Evolutionary conservation across 2,113 vertebrate genomes (phyloP).

Genomic region (Odocoileus hemionus): DNA sequence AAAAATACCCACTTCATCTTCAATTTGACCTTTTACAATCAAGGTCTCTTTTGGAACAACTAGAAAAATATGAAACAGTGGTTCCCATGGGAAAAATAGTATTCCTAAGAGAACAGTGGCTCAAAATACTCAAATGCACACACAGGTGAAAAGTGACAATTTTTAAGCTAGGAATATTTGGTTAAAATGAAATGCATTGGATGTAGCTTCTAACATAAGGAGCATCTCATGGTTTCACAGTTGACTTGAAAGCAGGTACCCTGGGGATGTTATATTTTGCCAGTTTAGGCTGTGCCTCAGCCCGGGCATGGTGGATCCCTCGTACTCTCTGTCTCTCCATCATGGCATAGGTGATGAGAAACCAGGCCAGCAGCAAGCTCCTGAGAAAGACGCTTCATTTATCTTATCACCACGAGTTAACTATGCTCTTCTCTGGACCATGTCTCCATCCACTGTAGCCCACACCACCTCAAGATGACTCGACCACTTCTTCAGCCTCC

Average conservation of each 20-base stretch:
- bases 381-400: not conserved
- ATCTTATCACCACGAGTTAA: not conserved
- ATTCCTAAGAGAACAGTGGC: conserved; percentile 2
- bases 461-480: not conserved
- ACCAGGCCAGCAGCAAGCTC: not conserved
- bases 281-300: not conserved
- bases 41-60: conserved; percentile 1
- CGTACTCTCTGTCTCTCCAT: rapidly evolving
- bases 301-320: not conserved
- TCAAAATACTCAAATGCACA: not conserved
- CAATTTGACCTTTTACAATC: conserved; percentile 58
- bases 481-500: not conserved
- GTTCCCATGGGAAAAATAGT: conserved; percentile 7
- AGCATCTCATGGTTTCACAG: not conserved
- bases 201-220: not conserved
- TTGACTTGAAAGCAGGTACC: not conserved
- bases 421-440: not conserved
- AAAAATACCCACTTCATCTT: conserved; percentile 29
- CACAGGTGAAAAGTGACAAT: not conserved
- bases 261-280: not conserved
- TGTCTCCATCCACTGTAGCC: not conserved
- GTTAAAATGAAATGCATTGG: conserved; percentile 23
- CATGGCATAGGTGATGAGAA: not conserved
- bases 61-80: conserved; percentile 15
- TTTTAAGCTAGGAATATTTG: conserved; percentile 6